phyloP scores from a whole-genome alignment of 2,113 vertebrate genomes.

The Clarias batrachus region DNA sequence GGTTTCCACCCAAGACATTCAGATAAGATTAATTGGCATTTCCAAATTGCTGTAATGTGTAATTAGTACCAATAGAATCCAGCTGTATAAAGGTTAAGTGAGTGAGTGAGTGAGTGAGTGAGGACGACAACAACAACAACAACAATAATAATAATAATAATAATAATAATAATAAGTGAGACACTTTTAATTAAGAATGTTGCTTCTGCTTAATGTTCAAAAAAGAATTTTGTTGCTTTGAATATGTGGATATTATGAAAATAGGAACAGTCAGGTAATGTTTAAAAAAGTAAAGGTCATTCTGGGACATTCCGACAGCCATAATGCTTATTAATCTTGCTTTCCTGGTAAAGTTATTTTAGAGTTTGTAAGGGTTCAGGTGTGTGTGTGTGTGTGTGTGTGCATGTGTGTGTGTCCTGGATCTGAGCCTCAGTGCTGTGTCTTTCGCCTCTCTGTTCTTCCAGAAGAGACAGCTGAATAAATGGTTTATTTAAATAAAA shows the following conservation, averaged over 20 bases:
- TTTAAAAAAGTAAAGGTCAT: conserved; percentile 21
- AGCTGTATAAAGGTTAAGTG: too few species aligned
- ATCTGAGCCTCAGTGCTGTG: conserved; percentile 33
- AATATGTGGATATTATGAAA: background rate
- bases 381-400: conserved; percentile 27
- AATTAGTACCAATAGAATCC: too few species aligned
- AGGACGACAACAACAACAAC: too few species aligned
- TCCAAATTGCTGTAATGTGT: too few species aligned
- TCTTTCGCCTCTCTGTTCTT: conserved; percentile 34
- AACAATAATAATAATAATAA: background rate
- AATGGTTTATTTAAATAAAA: conserved; percentile 49
- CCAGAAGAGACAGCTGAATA: conserved; percentile 36
- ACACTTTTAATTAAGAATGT: background rate
- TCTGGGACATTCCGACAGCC: conserved; percentile 9
- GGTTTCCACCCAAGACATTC: too few species aligned
- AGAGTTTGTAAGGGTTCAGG: conserved; percentile 19
- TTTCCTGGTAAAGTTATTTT: conserved; percentile 20
- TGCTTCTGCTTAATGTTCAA: background rate
- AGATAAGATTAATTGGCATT: too few species aligned
- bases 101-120: too few species aligned
- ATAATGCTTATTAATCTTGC: conserved; percentile 13
- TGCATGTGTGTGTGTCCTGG: conserved; percentile 9
- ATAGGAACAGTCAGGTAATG: conserved; percentile 2
- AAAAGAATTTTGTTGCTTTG: background rate
- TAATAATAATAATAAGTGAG: background rate